Conservation (phyloP, 2,797 vertebrate species). For the Tokudaia muenninki region DNA sequence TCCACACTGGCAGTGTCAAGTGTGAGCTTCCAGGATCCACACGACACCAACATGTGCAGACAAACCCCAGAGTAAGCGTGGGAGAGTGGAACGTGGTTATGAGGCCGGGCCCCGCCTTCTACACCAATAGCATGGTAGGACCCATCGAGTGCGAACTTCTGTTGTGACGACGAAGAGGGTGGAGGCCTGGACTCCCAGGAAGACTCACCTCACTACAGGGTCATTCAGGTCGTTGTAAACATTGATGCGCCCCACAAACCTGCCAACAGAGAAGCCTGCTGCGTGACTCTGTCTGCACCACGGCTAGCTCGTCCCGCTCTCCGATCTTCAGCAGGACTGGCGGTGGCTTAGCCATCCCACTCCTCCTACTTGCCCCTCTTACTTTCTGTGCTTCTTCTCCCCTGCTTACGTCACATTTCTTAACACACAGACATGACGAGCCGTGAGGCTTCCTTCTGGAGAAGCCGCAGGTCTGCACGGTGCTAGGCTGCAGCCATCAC, state of each 20-base stretch:
- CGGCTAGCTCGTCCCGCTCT: fast-evolving
- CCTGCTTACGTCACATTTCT: background rate
- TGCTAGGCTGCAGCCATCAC: background rate
- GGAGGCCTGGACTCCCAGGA: background rate
- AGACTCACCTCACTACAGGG: slow-evolving; percentile 93
- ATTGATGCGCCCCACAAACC: slow-evolving; percentile 97
- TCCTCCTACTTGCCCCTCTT: too few species aligned
- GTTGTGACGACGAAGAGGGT: too few species aligned
- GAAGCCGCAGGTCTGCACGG: background rate
- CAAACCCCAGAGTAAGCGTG: fast-evolving
- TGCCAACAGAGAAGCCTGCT: slow-evolving; percentile 81
- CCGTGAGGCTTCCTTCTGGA: background rate
- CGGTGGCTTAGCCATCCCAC: fast-evolving
- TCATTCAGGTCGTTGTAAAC: slow-evolving; percentile 95
- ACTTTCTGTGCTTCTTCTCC: background rate
- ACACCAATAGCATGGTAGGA: background rate
- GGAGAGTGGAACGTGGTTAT: fast-evolving
- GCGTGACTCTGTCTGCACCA: background rate
- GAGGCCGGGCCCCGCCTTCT: background rate
- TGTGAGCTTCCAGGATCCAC: too few species aligned
- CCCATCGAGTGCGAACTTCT: too few species aligned
- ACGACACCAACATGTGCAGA: too few species aligned
- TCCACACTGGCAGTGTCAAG: background rate
- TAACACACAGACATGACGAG: background rate
- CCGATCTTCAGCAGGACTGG: fast-evolving